Evolutionary conservation across 1,140 invertebrate genomes (phyloP), one percentile per base, ranked within the genome.

Genomic region (Mamestra configurata): DNA sequence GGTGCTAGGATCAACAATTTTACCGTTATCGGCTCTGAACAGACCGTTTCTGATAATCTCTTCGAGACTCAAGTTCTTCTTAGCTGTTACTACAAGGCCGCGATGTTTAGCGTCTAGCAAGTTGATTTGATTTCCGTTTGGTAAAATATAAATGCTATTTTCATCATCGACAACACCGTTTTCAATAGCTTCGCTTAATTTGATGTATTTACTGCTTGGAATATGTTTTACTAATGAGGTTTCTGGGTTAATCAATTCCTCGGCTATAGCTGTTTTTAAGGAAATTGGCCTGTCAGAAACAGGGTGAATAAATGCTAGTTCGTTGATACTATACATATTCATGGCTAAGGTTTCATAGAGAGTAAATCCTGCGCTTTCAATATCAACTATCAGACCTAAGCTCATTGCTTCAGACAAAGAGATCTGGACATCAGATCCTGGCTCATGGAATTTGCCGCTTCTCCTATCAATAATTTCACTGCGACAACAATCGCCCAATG

Each of bases 321-420:
- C 96, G 27, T 96, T 93, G 2, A 96, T 89, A 83, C 98, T 96
- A 89, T 98, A 98, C 82, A 99, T 96, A 78, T 97, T 97, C 96
- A 98, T 97, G 57, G 96, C 95, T 43, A 99, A 92, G 11, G 97
- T 96, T 89, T 99, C 98, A 83, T 98, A 97, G 2, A 99, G 91
- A 43, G 97, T 97, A 88, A 98, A 98, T 68, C 97, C 96, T 24
- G 97, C 96, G 73, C 96, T 97, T 95, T 98, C 98, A 81, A 98
- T 98, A 88, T 98, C 98, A 15, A 98, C 96, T 83, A 98, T 98
- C 37, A 98, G 95, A 15, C 97, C 98, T 83, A 97, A 88, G 59
- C 97, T 96, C 82, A 98, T 94, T 2, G 98, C 98, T 83, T 97
- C 96, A 15, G 96, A 96, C 4, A 98, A 89, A 27, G 97, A 94